Evolutionary conservation across 2,888 invertebrate genomes (phyloP).

Genomic region (Apodemia hepburni): DNA sequence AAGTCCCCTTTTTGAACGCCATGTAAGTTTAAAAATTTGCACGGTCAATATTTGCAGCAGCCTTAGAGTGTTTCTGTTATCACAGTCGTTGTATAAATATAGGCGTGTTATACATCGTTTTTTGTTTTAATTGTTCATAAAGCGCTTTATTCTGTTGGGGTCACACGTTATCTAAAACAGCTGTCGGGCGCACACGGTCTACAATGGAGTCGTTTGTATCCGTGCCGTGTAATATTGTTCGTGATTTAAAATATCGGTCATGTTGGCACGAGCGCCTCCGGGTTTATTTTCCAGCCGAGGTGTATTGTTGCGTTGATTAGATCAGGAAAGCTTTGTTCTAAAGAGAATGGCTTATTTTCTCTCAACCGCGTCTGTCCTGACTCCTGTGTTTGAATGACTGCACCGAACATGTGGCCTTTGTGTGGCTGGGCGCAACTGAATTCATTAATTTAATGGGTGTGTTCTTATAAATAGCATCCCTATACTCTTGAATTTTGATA

Average conservation of each 20-base stretch:
- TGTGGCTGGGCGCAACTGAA: conserved; percentile 39
- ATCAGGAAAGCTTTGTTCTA: conserved; percentile 70
- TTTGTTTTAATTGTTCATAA: conserved; percentile 52
- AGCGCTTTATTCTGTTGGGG: conserved; percentile 64
- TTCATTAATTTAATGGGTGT: conserved; percentile 37
- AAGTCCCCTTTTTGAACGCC: no score
- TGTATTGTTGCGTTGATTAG: conserved; percentile 77
- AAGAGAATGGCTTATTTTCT: conserved; percentile 54
- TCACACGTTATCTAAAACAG: conserved; percentile 75
- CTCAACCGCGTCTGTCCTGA: conserved; percentile 53
- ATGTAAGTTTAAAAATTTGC: no score
- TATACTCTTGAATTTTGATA: conserved; percentile 3
- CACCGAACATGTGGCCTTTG: conserved; percentile 38
- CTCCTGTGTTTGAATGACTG: conserved; percentile 48
- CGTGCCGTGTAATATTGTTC: conserved; percentile 68
- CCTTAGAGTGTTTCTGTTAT: no score
- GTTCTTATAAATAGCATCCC: conserved; percentile 14
- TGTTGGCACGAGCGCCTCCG: conserved; percentile 47
- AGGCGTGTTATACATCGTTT: conserved; percentile 42
- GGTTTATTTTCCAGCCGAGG: conserved; percentile 60
- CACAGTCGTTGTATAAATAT: conserved; percentile 26
- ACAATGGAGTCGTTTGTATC: conserved; percentile 71
- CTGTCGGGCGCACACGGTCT: conserved; percentile 66
- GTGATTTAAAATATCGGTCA: conserved; percentile 73
- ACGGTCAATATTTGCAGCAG: no score